A percentile compares a stretch with the other conserved stretches of the same genome.
phyloP scores from a whole-genome alignment of 2,797 vertebrate species.

The Protosalanx chinensis region DNA sequence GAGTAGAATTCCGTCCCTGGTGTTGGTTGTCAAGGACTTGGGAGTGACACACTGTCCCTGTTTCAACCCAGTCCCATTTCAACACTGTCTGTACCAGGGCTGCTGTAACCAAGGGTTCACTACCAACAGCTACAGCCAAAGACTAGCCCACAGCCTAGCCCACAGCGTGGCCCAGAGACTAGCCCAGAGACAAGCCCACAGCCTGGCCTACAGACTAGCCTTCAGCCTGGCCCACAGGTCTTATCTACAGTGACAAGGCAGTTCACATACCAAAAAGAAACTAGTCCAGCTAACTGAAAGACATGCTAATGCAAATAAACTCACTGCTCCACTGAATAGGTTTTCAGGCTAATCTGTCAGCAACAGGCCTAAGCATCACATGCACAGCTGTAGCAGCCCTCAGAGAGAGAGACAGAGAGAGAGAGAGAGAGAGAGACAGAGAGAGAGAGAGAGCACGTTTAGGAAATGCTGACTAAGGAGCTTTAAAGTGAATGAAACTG shows the following conservation, averaged over 20 bases:
- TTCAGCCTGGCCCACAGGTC: too few relatives aligned
- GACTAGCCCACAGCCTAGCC: constrained; percentile 20
- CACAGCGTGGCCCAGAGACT: too few relatives aligned
- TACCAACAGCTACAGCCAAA: constrained; percentile 8
- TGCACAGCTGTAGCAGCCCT: background rate
- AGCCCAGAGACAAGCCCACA: too few relatives aligned
- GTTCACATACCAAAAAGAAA: background rate
- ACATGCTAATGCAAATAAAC: background rate
- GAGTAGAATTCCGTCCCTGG: too few relatives aligned
- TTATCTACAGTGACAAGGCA: too few relatives aligned
- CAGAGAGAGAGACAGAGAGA: constrained; percentile 27
- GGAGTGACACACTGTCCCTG: too few relatives aligned
- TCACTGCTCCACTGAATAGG: background rate
- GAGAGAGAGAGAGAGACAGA: constrained; percentile 24
- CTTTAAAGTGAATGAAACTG: constrained; percentile 36
- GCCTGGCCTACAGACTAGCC: too few relatives aligned
- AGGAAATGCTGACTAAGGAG: constrained; percentile 34
- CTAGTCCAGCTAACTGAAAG: background rate
- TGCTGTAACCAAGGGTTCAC: background rate
- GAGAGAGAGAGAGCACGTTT: too few relatives aligned
- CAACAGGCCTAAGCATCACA: background rate
- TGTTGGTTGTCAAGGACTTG: too few relatives aligned
- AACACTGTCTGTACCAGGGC: background rate
- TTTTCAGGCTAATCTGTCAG: background rate
- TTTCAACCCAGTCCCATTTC: too few relatives aligned